Conservation (phyloP, 2,113 vertebrate genomes). For the Gymnocephalus cernua region DNA sequence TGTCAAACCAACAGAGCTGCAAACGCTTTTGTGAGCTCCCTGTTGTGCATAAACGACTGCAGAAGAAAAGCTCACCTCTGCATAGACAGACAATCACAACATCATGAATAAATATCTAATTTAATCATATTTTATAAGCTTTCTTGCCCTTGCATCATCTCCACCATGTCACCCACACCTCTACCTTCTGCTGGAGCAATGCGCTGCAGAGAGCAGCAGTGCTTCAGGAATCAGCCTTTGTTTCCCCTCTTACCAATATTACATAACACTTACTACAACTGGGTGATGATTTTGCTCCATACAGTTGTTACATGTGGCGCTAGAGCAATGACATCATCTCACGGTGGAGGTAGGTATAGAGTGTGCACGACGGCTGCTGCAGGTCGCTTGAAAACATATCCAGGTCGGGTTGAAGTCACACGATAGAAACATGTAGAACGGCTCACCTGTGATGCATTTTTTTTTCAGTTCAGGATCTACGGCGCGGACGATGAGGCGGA, state of each 20-base stretch:
- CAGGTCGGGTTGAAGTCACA: conserved; percentile 50
- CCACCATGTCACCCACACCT: background rate
- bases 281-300: conserved; percentile 60
- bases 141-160: conserved; percentile 50
- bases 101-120: conserved; percentile 7
- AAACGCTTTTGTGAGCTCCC: background rate
- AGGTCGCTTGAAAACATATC: conserved; percentile 34
- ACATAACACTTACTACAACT: conserved; percentile 83
- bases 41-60: conserved; percentile 23
- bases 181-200: conserved; percentile 16
- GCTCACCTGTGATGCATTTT: conserved; percentile 54
- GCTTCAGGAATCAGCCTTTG: conserved; percentile 54
- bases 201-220: conserved; percentile 42
- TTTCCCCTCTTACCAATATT: conserved; percentile 66
- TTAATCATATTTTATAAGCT: background rate
- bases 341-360: conserved; percentile 44
- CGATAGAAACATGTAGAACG: conserved; percentile 16
- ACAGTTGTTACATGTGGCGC: conserved; percentile 76
- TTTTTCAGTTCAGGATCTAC: conserved; percentile 2
- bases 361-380: conserved; percentile 57
- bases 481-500: conserved; percentile 16
- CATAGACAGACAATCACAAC: background rate
- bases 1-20: conserved; percentile 44
- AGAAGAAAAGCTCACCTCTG: conserved; percentile 21
- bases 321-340: conserved; percentile 85